Percentiles rank a stretch among this genome's conserved stretches.
Conservation (phyloP, 2,888 invertebrate genomes). For the Acleris literana region DNA sequence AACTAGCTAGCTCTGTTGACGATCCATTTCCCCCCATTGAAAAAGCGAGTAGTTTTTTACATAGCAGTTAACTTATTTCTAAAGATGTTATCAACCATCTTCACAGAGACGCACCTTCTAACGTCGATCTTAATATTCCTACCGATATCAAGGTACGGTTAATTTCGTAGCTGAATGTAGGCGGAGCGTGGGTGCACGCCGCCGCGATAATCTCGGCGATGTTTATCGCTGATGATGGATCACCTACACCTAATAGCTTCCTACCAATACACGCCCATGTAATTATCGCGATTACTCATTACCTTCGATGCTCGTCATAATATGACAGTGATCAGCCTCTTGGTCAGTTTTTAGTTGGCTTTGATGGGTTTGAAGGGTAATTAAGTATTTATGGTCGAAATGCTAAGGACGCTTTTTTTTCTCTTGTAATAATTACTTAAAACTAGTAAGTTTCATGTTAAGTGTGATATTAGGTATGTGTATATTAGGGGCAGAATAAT, state of each 20-base stretch:
- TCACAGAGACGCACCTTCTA: background rate
- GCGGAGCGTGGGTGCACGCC: conserved; percentile 47
- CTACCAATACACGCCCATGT: conserved; percentile 40
- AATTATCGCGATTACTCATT: conserved; percentile 26
- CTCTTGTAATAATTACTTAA: background rate
- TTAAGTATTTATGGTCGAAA: background rate
- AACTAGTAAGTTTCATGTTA: no score
- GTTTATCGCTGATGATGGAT: conserved; percentile 70
- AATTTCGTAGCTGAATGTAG: conserved; percentile 35
- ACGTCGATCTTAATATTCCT: conserved; percentile 20
- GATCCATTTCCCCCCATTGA: no score
- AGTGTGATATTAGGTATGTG: no score
- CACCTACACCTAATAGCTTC: conserved; percentile 48
- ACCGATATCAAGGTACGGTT: conserved; percentile 29
- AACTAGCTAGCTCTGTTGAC: no score
- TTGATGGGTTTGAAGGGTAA: background rate
- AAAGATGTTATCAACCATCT: no score
- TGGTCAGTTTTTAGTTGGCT: conserved; percentile 1
- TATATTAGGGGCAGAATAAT: no score
- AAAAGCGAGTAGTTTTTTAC: no score
- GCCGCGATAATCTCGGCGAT: conserved; percentile 51
- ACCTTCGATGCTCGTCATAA: conserved; percentile 7
- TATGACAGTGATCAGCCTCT: conserved; percentile 18
- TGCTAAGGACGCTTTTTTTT: background rate
- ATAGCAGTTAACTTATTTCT: no score